These are phyloP conservation scores for Lithobates pipiens DNA, from an alignment of 2,797 vertebrate genomes.

Conservation along the genomic window DNA sequence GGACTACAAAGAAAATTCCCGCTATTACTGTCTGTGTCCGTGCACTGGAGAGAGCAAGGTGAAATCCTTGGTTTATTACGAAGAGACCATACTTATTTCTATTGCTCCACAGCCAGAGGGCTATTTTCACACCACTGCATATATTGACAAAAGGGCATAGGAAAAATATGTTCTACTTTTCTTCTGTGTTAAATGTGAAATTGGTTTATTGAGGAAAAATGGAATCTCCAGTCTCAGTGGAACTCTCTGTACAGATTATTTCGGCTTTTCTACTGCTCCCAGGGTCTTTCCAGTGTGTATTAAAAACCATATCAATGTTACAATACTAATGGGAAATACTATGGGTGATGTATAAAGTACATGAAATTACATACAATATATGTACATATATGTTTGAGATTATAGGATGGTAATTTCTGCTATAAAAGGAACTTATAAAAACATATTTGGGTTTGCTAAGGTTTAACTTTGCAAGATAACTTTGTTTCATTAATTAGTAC, in stretches of 20 bases:
- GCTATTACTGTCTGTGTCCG: conserved; percentile 39
- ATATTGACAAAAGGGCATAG: conserved; percentile 62
- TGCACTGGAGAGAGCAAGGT: conserved; percentile 54
- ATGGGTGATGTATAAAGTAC: not conserved
- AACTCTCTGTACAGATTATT: conserved; percentile 47
- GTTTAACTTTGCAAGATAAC: too few relatives aligned
- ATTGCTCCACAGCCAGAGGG: conserved; percentile 59
- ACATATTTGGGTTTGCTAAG: not conserved
- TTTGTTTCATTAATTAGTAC: too few relatives aligned
- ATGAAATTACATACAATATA: not conserved
- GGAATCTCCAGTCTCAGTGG: conserved; percentile 48
- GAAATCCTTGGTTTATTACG: conserved; percentile 55
- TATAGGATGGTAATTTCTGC: not conserved
- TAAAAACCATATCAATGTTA: conserved; percentile 38
- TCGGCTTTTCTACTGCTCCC: conserved; percentile 38
- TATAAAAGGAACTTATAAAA: not conserved
- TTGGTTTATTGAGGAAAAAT: conserved; percentile 60
- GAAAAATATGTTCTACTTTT: conserved; percentile 62
- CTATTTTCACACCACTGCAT: conserved; percentile 58
- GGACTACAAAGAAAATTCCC: conserved; percentile 49
- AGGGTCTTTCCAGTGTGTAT: conserved; percentile 27
- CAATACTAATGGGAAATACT: conserved; percentile 16
- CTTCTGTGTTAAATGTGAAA: conserved; percentile 61
- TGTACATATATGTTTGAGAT: not conserved
- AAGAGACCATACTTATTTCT: conserved; percentile 51